phyloP scores from a whole-genome alignment of 2,797 vertebrate species.

The Anabacerthia variegaticeps region DNA sequence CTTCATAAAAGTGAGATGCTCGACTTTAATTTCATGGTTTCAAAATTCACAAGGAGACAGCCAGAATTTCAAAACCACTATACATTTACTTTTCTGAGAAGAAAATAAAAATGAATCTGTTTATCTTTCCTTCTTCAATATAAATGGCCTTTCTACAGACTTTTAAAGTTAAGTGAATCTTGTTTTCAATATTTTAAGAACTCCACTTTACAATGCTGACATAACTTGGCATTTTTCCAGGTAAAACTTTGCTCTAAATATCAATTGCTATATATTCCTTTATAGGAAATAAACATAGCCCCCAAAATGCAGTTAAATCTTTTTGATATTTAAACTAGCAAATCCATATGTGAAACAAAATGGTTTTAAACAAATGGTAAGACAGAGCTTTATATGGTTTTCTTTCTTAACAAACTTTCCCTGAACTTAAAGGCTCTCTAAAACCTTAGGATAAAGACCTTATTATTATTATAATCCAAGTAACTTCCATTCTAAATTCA shows the following conservation, averaged over 20 bases:
- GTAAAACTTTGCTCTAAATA: neutral
- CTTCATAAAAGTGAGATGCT: conserved; percentile 5
- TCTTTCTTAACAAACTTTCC: neutral
- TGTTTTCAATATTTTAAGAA: conserved; percentile 17
- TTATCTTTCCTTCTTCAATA: neutral
- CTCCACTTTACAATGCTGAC: neutral
- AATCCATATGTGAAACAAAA: neutral
- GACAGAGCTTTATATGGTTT: neutral
- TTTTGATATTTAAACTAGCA: neutral
- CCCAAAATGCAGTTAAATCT: neutral
- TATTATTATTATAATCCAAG: neutral
- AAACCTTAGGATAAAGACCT: neutral
- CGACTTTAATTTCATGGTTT: conserved; percentile 28
- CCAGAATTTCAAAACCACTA: neutral
- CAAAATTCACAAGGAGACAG: neutral
- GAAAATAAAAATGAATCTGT: neutral
- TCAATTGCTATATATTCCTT: neutral
- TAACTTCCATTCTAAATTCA: neutral
- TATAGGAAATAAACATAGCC: neutral
- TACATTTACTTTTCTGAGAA: neutral
- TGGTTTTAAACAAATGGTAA: neutral
- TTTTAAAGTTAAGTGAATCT: conserved; percentile 19
- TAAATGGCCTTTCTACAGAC: neutral
- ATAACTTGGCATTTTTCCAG: neutral
- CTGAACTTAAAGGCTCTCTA: neutral